These are phyloP conservation scores for Bedellia somnulentella DNA, from an alignment of 2,888 invertebrate genomes.

Conservation along the genomic window DNA sequence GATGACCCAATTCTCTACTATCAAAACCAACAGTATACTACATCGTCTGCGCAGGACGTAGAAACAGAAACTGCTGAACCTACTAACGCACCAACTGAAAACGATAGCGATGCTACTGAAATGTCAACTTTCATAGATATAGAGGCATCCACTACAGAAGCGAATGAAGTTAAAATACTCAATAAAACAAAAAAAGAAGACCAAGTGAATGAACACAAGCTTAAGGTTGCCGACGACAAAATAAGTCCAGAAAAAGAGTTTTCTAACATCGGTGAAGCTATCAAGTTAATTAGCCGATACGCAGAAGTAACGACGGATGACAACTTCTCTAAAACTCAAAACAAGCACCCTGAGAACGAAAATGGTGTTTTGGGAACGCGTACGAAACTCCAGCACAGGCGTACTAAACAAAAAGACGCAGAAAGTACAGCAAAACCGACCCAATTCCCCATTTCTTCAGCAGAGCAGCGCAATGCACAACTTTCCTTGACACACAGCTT, in stretches of 20 bases:
- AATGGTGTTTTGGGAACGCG: conserved; percentile 44
- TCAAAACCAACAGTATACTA: conserved; percentile 14
- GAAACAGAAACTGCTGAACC: not conserved
- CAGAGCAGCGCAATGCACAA: conserved; percentile 8
- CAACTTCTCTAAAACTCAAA: conserved; percentile 41
- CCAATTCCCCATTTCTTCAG: conserved; percentile 13
- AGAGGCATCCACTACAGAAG: not conserved
- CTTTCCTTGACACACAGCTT: conserved; percentile 7
- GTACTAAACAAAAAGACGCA: conserved; percentile 31
- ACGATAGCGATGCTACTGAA: too few species aligned
- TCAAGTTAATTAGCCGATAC: conserved; percentile 49
- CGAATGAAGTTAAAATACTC: not conserved
- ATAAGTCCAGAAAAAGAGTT: conserved; percentile 50
- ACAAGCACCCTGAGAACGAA: conserved; percentile 26
- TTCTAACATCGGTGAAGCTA: conserved; percentile 50
- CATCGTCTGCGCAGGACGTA: not conserved
- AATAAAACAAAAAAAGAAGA: not conserved
- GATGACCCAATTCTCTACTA: conserved; percentile 37
- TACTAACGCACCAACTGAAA: not conserved
- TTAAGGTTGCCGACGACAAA: conserved; percentile 31
- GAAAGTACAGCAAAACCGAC: conserved; percentile 15
- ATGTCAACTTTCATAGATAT: not conserved
- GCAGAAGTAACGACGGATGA: conserved; percentile 54
- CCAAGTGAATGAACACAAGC: conserved; percentile 15
- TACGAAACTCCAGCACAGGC: conserved; percentile 44